Evolutionary conservation across 2,888 invertebrate species (phyloP).

Genomic region (Helicoverpa assulta): DNA sequence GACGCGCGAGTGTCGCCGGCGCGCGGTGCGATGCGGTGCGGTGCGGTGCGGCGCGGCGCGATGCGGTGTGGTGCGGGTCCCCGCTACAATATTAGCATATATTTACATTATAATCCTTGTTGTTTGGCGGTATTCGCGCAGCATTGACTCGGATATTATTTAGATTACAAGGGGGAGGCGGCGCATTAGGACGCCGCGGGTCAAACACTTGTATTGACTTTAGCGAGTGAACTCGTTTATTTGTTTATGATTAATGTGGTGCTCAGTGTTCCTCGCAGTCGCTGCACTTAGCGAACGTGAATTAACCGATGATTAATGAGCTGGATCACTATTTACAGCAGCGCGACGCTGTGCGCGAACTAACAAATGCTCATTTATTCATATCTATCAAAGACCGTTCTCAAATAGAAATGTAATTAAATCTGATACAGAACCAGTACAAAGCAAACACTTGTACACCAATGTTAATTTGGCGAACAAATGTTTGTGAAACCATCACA

Average conservation of each 20-base stretch:
- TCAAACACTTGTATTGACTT: slow-evolving; percentile 71
- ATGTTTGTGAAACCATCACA: slow-evolving; percentile 2
- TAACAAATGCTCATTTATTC: slow-evolving; percentile 31
- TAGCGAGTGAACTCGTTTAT: slow-evolving; percentile 40
- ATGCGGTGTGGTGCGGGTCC: slow-evolving; percentile 59
- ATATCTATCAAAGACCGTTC: slow-evolving; percentile 22
- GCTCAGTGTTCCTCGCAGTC: slow-evolving; percentile 28
- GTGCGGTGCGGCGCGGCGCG: slow-evolving; percentile 9
- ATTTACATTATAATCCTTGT: slow-evolving; percentile 85
- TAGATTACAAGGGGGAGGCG: slow-evolving; percentile 60
- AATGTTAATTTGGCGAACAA: slow-evolving; percentile 21
- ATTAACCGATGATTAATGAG: slow-evolving; percentile 39
- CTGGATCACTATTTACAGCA: background rate
- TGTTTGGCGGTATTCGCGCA: slow-evolving; percentile 69
- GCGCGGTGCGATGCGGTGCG: slow-evolving; percentile 11
- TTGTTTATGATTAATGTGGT: slow-evolving; percentile 60
- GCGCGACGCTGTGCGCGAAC: slow-evolving; percentile 2
- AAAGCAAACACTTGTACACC: slow-evolving; percentile 25
- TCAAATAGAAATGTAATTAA: slow-evolving; percentile 35
- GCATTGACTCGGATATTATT: slow-evolving; percentile 69
- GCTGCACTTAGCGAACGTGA: slow-evolving; percentile 13
- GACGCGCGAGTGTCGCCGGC: background rate
- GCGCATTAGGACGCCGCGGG: slow-evolving; percentile 53
- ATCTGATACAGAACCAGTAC: slow-evolving; percentile 17
- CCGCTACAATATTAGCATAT: slow-evolving; percentile 77